Conservation (phyloP, 1,140 invertebrate genomes). For the Phocides pigmalion region DNA sequence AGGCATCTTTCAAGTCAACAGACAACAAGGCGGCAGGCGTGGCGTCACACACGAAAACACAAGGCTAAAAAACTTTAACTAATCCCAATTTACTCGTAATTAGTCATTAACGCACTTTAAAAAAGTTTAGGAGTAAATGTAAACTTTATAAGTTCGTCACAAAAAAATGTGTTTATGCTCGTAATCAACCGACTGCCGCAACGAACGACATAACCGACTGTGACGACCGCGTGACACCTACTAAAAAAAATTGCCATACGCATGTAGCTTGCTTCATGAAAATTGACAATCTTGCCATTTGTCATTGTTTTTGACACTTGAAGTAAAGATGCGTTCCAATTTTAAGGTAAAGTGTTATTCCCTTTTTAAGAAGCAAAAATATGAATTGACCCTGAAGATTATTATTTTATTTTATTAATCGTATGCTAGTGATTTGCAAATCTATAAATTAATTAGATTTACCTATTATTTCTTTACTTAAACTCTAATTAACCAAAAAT, state of each 20-base stretch:
- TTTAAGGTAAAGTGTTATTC: no score
- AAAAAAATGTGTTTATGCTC: constrained; percentile 28
- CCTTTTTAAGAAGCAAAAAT: no score
- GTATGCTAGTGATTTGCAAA: no score
- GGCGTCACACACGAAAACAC: constrained; percentile 37
- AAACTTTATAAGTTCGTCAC: constrained; percentile 28
- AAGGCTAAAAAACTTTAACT: constrained; percentile 19
- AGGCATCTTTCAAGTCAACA: constrained; percentile 34
- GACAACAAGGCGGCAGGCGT: constrained; percentile 30
- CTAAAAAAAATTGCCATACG: neutral
- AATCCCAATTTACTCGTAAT: constrained; percentile 5
- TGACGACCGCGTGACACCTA: constrained; percentile 13
- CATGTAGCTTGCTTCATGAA: no score
- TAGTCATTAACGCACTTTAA: constrained; percentile 19
- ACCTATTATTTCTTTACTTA: no score
- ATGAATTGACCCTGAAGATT: no score
- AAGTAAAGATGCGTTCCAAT: no score
- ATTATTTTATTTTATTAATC: no score
- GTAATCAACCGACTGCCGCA: constrained; percentile 10
- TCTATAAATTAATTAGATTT: no score
- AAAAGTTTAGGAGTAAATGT: constrained; percentile 24
- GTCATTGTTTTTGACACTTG: no score
- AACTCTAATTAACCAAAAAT: no score
- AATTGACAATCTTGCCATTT: no score
- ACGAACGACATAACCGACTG: neutral